Conservation (phyloP, 2,888 invertebrate species). For the Trichopoda pennipes region DNA sequence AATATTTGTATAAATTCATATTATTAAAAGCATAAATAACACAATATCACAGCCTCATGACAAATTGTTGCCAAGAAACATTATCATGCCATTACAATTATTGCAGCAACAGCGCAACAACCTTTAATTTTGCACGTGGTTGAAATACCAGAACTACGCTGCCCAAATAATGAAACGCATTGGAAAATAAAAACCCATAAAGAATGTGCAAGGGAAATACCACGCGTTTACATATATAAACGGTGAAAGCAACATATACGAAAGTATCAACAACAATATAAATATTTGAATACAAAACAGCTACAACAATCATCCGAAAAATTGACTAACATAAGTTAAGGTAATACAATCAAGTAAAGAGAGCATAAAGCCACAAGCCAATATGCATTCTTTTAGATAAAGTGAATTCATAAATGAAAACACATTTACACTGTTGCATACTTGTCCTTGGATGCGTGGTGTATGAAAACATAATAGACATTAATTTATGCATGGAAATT, state of each 20-base stretch:
- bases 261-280: background rate
- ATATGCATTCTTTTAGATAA: conserved; percentile 56
- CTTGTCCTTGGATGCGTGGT: too few relatives aligned
- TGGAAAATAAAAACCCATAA: conserved; percentile 16
- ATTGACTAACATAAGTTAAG: conserved; percentile 31
- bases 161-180: conserved; percentile 15
- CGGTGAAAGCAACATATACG: conserved; percentile 1
- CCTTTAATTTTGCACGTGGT: conserved; percentile 55
- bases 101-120: conserved; percentile 34
- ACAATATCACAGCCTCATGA: conserved; percentile 51
- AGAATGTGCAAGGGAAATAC: background rate
- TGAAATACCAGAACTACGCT: conserved; percentile 44
- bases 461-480: too few relatives aligned
- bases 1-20: conserved; percentile 9
- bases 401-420: background rate
- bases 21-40: conserved; percentile 25
- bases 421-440: background rate
- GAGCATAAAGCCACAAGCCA: conserved; percentile 63
- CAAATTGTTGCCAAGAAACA: conserved; percentile 60
- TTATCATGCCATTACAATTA: conserved; percentile 38
- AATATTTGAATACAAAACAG: conserved; percentile 3
- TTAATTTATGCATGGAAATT: too few relatives aligned
- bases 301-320: conserved; percentile 14
- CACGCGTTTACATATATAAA: background rate
- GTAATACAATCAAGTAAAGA: conserved; percentile 50